Conservation (phyloP, 2,113 vertebrate genomes). For the Steatornis caripensis region DNA sequence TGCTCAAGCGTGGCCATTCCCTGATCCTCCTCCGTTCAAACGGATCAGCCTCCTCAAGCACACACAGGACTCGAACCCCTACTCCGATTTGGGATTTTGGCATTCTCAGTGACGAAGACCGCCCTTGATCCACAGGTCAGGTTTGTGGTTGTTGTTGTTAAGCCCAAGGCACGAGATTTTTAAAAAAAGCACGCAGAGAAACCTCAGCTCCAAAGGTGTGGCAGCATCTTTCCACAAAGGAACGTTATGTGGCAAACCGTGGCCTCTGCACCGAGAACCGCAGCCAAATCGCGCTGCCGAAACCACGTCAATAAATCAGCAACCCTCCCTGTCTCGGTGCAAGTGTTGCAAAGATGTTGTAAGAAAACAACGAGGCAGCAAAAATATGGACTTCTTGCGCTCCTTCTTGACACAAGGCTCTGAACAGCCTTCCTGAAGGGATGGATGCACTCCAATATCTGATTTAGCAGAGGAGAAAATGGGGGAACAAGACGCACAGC, state of each 20-base stretch:
- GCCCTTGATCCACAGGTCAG: accelerated
- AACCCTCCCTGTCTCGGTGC: accelerated
- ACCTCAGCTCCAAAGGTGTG: not conserved
- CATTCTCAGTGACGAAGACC: not conserved
- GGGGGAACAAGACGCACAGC: not conserved
- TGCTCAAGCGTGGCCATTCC: accelerated
- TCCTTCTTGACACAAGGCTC: not conserved
- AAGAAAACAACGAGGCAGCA: not conserved
- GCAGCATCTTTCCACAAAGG: not conserved
- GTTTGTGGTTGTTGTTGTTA: not conserved
- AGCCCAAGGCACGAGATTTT: not conserved
- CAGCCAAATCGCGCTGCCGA: accelerated
- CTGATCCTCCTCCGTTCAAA: not conserved
- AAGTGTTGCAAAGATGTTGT: not conserved
- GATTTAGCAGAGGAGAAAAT: not conserved
- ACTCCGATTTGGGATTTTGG: not conserved
- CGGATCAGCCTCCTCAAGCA: not conserved
- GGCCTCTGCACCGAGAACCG: accelerated
- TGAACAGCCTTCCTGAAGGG: not conserved
- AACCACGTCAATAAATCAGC: accelerated
- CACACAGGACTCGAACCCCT: not conserved
- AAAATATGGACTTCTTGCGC: accelerated
- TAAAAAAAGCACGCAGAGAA: not conserved
- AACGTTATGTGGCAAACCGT: accelerated
- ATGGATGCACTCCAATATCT: accelerated